Base-by-base conservation (phyloP, 2,113 vertebrate genomes). In the Chlamydotis undulata region DNA sequence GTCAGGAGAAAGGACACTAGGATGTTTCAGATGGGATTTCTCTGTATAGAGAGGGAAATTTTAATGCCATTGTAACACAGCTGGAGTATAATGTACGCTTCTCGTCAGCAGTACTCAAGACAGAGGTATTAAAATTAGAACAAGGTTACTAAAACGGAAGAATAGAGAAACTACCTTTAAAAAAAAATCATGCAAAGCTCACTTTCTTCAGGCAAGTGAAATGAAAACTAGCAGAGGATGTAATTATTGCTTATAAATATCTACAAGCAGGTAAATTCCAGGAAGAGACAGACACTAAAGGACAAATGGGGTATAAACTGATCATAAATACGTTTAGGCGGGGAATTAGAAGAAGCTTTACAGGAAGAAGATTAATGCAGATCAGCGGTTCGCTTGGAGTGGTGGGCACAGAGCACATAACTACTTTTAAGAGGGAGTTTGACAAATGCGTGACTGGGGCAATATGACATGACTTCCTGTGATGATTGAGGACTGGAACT, bases 231-330 rank as follows among this genome's bases (percentile, higher is more conserved):
- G 31, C 64, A 93, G 43, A 68, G 55, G 59, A 83, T 94, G 59
- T 59, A 86, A 91, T 91, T 94, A 71, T 74, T 84, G 39, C 55
- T 91, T 94, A 84, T 95, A 89, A 89, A 87, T 94, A 83, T 81
- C 93, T 87, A 60, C 60, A 71, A 56, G 43, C 19, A 83, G 67
- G 73, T 87, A 81, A 91, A 89, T 95, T 96, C 49, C 77, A 68
- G 95, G 93, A 96, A 97, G 83, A 91, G 69, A 64, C n/a, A 84
- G 77, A 87, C 87, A 39, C 56, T 82, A 89, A 89, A 91, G 83
- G 60, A 87, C 76, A 95, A 93, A 91, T 87, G 77, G 61, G 18
- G 52, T 64, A 94, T 89, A 94, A 92, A 95, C 73, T 78, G 80
- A 74, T 74, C 73, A 91, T 92, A 94, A 91, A 95, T 95, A 84